Conservation (phyloP, 2,113 vertebrate species). For the Camelus bactrianus region DNA sequence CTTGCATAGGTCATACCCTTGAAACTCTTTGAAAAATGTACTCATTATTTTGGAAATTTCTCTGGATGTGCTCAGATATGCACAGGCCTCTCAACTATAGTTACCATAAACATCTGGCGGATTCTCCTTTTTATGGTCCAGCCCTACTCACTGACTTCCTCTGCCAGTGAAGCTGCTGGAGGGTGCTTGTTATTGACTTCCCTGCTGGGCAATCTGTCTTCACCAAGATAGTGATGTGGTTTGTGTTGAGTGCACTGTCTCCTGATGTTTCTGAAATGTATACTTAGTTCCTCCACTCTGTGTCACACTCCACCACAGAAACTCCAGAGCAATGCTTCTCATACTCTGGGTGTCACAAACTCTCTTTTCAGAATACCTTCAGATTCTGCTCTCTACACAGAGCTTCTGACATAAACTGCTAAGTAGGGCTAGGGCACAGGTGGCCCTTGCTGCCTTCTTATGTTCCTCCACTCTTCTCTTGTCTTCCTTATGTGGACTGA, state of each 20-base stretch:
- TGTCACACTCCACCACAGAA: background rate
- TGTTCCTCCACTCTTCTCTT: background rate
- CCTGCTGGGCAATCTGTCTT: background rate
- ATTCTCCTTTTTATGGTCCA: background rate
- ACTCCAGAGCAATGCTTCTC: background rate
- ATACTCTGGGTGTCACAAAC: background rate
- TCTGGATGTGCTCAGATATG: background rate
- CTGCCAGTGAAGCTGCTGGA: background rate
- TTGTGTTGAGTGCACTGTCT: background rate
- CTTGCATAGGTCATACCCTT: background rate
- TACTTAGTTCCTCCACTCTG: background rate
- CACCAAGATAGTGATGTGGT: background rate
- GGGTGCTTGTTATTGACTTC: fast-evolving
- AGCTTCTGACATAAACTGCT: background rate
- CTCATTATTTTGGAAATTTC: background rate
- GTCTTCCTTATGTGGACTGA: background rate
- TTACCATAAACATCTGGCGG: background rate
- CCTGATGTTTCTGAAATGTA: background rate
- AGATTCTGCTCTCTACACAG: background rate
- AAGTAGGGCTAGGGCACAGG: background rate
- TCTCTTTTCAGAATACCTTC: background rate
- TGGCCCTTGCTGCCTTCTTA: background rate
- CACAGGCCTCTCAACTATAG: background rate
- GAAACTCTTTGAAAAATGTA: background rate
- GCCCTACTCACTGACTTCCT: background rate